These are phyloP conservation scores for Aporrectodea caliginosa DNA, from an alignment of 1,140 invertebrate genomes.

Conservation along the genomic window DNA sequence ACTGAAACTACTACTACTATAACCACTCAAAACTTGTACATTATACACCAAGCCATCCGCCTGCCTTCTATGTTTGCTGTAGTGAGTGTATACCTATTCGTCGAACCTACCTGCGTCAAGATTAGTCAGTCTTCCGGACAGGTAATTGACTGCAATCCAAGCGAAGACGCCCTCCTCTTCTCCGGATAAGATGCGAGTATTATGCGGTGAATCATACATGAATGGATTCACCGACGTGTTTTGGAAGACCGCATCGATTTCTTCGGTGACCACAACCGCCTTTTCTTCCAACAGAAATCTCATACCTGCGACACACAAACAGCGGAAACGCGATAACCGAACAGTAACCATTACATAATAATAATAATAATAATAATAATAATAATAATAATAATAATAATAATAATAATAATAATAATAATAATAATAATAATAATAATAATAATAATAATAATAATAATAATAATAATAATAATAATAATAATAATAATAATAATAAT, in stretches of 20 bases:
- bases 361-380: too few species aligned
- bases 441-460: background rate
- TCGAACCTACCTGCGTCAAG: background rate
- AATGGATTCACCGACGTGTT: slow-evolving; percentile 15
- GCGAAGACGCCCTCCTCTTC: slow-evolving; percentile 51
- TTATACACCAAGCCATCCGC: too few species aligned
- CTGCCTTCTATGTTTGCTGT: too few species aligned
- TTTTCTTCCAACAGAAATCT: background rate
- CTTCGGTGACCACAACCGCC: background rate
- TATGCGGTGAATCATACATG: slow-evolving; percentile 7
- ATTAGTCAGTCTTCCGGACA: slow-evolving; percentile 32
- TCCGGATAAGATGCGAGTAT: slow-evolving; percentile 30
- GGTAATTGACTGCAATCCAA: slow-evolving; percentile 59
- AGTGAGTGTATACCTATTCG: too few species aligned
- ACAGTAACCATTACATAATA: too few species aligned
- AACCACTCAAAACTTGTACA: too few species aligned
- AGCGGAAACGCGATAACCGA: too few species aligned
- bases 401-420: background rate
- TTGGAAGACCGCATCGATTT: background rate
- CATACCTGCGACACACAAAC: too few species aligned
- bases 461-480: background rate
- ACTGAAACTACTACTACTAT: too few species aligned
- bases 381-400: background rate
- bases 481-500: background rate
- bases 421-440: background rate